Percentiles rank a stretch among this genome's conserved stretches.
phyloP scores from a whole-genome alignment of 2,797 vertebrate genomes.

The Muscicapa comitata region DNA sequence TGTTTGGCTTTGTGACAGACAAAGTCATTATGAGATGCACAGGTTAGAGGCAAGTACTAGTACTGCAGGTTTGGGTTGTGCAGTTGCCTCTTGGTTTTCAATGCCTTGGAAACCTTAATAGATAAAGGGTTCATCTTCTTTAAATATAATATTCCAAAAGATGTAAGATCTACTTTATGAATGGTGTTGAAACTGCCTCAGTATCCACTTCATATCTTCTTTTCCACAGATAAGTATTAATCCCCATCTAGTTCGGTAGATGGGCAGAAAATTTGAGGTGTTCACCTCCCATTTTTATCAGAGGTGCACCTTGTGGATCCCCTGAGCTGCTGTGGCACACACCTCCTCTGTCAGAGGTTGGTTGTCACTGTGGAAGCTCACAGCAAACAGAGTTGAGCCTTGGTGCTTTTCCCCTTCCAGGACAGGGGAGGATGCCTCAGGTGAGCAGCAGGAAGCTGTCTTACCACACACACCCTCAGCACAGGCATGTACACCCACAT shows the following conservation, averaged over 20 bases:
- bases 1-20: not conserved
- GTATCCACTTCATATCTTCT: not conserved
- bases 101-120: not conserved
- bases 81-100: not conserved
- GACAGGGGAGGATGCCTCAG: not conserved
- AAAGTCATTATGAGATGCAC: not conserved
- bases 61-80: not conserved
- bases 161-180: not conserved
- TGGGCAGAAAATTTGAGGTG: not conserved
- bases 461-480: not conserved
- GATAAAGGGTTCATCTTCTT: not conserved
- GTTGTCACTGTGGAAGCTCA: not conserved
- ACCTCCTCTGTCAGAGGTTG: not conserved
- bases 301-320: not conserved
- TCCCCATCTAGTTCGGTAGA: not conserved
- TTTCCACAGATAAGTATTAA: not conserved
- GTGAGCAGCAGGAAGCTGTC: not conserved
- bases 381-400: not conserved
- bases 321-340: not conserved
- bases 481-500: rapidly evolving
- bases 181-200: not conserved
- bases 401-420: not conserved
- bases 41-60: not conserved
- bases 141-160: not conserved
- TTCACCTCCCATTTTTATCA: not conserved